Base-by-base conservation (phyloP, 2,888 invertebrate genomes). In the Theretra japonica region DNA sequence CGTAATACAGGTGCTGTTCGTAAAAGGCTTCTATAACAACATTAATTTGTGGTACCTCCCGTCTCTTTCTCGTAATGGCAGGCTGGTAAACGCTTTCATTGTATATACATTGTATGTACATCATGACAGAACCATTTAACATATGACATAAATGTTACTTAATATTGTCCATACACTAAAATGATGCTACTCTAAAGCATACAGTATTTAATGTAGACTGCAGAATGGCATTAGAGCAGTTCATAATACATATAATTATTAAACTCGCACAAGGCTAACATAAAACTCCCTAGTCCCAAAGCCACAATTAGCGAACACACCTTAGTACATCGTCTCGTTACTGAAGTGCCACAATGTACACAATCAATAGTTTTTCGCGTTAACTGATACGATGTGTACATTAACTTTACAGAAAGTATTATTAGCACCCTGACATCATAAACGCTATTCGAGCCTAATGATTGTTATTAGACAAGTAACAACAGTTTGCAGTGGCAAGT, bases 361-460 rank as follows among this genome's bases (percentile, higher is more conserved):
- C 69, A 60, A 60, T 60, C 48, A 58, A 59, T 59, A 62, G 62
- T 41, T 62, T 60, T 62, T 30, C 41, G 21, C 21, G 41, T 62
- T 41, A 65, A 48, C 21, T 65, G 65, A 65, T 65, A 33, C 17
- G 21, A 33, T 56, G 28, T 30, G 50, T 48, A 50, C n/a, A 30
- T 56, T 33, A 30, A 53, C n/a, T 23, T 41, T 56, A 73, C 73
- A 71, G 70, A 70, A 30, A 70, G 33, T 69, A 69, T 69, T 69
- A 72, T 59, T 69, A 69, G 72, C 58, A 53, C 68, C 53, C 69
- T 84, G 81, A 83, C 81, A 79, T 83, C 83, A 85, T 81, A 74
- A 75, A 78, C 77, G 74, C 75, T 75, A 77, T 79, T 82, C 74
- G 74, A 79, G 75, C 78, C 76, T 76, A 83, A 81, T 83, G 76